Evolutionary conservation across 2,797 vertebrate genomes (phyloP).

Genomic region (Aldrovandia affinis): DNA sequence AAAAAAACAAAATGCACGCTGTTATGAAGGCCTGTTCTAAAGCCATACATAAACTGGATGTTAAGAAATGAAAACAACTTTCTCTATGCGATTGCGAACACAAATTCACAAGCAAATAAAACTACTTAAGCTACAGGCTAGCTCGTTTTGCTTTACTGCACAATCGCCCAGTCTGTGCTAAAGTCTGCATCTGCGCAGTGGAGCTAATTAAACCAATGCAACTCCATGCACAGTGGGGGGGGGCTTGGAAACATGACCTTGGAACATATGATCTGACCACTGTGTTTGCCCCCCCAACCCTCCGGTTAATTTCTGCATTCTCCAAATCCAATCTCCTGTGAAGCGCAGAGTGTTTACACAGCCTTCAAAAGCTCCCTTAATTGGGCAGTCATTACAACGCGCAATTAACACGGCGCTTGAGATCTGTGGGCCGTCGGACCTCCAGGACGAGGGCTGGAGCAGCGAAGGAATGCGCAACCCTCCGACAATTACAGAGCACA

Average conservation of each 20-base stretch:
- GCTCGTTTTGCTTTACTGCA: too few relatives aligned
- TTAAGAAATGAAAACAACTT: not conserved
- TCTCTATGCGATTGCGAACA: not conserved
- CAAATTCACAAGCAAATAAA: too few relatives aligned
- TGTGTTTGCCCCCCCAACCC: not conserved
- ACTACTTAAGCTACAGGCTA: not conserved
- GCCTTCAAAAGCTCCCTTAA: constrained; percentile 37
- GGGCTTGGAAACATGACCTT: not conserved
- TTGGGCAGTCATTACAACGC: constrained; percentile 48
- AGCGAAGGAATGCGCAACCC: constrained; percentile 57
- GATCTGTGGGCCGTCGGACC: constrained; percentile 40
- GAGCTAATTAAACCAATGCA: not conserved
- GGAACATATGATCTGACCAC: not conserved
- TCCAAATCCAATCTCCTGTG: constrained; percentile 20
- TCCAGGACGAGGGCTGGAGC: constrained; percentile 41
- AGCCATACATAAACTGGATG: not conserved
- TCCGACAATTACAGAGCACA: constrained; percentile 68
- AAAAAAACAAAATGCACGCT: not conserved
- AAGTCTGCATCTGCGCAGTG: not conserved
- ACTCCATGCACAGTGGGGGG: not conserved
- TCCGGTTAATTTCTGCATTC: not conserved
- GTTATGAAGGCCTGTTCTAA: not conserved
- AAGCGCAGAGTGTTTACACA: constrained; percentile 46
- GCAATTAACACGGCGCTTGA: constrained; percentile 53
- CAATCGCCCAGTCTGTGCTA: not conserved